Percentiles rank a stretch among this genome's conserved stretches.
Conservation (phyloP, 2,888 invertebrate species). For the Cephus nigrinus region DNA sequence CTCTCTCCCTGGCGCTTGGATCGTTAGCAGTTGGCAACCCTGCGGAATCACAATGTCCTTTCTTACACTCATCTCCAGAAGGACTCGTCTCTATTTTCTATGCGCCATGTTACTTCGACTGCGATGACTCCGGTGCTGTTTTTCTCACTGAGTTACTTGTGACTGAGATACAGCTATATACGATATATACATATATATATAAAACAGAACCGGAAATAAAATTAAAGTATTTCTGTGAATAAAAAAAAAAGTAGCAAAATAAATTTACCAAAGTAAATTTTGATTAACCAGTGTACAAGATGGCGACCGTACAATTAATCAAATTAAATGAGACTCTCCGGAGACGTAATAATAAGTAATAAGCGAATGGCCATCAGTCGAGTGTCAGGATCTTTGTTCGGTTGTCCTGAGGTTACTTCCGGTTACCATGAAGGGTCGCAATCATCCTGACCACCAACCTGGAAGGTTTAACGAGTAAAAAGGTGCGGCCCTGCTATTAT, state of each 20-base stretch:
- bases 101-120: slow-evolving; percentile 43
- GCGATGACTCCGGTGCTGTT: neutral
- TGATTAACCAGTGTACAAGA: neutral
- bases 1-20: slow-evolving; percentile 47
- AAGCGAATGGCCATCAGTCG: neutral
- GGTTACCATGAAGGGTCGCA: neutral
- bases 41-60: slow-evolving; percentile 65
- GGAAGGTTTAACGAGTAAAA: slow-evolving; percentile 26
- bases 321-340: neutral
- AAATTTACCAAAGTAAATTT: neutral
- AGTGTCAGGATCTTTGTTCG: neutral
- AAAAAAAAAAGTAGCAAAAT: neutral
- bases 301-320: neutral
- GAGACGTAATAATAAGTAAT: neutral
- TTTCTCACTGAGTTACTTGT: neutral
- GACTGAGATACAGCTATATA: neutral
- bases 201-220: neutral
- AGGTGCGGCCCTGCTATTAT: slow-evolving; percentile 32
- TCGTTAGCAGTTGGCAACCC: slow-evolving; percentile 63
- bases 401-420: neutral
- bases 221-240: neutral
- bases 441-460: neutral
- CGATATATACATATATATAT: too few relatives aligned
- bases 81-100: slow-evolving; percentile 47
- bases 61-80: slow-evolving; percentile 48